phyloP scores from a whole-genome alignment of 2,113 vertebrate genomes.

The Etia nguti region DNA sequence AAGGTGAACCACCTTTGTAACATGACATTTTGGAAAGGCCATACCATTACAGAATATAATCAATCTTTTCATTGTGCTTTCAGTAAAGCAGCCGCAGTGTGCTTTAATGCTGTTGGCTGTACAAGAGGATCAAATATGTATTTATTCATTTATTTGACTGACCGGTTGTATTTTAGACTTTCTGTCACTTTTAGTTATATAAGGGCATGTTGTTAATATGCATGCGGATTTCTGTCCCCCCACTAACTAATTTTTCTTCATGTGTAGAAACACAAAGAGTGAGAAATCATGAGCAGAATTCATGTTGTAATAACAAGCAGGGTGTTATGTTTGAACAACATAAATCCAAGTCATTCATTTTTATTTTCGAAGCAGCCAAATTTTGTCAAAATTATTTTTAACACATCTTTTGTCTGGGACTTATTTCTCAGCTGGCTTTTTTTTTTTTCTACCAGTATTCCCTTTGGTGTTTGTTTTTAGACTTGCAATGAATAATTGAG shows the following conservation, averaged over 20 bases:
- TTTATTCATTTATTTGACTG: not conserved
- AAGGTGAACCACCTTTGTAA: slow-evolving; percentile 4
- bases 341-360: not conserved
- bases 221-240: not conserved
- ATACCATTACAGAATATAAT: slow-evolving; percentile 3
- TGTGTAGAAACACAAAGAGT: not conserved
- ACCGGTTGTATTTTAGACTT: not conserved
- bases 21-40: slow-evolving; percentile 42
- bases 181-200: not conserved
- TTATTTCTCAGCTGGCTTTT: not conserved
- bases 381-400: not conserved
- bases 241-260: not conserved
- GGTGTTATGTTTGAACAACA: not conserved
- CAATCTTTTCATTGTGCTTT: slow-evolving; percentile 14
- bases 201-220: not conserved
- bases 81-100: not conserved
- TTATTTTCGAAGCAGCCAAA: not conserved
- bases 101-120: not conserved
- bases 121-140: not conserved
- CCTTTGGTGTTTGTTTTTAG: not conserved
- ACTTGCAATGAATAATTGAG: slow-evolving; percentile 9
- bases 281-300: not conserved
- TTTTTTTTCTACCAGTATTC: not conserved
- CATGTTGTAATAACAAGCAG: not conserved
- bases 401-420: not conserved